Evolutionary conservation across 2,888 invertebrate genomes (phyloP).

Genomic region (Parnassius smintheus): DNA sequence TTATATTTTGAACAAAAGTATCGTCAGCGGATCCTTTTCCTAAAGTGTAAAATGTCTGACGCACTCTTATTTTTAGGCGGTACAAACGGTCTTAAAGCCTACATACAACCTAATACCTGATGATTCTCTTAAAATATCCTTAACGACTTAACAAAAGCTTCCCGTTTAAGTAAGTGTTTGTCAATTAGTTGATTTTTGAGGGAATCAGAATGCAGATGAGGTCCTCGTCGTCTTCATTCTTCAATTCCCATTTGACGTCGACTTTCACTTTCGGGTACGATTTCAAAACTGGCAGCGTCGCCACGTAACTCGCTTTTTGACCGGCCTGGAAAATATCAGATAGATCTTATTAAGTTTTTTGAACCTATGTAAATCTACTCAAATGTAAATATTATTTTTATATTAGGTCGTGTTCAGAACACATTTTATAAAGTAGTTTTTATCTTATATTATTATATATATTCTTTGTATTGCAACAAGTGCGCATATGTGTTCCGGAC

Average conservation of each 20-base stretch:
- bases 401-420: too few relatives aligned
- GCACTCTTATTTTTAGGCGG: not conserved
- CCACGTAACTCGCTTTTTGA: conserved; percentile 68
- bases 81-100: not conserved
- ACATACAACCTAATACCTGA: too few relatives aligned
- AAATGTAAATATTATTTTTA: too few relatives aligned
- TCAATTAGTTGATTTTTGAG: conserved; percentile 78
- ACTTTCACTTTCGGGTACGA: conserved; percentile 86
- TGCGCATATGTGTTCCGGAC: too few relatives aligned
- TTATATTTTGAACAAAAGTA: not conserved
- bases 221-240: conserved; percentile 81
- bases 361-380: too few relatives aligned
- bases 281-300: conserved; percentile 82
- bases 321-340: conserved; percentile 53
- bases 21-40: not conserved
- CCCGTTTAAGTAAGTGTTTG: not conserved
- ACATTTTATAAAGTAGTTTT: too few relatives aligned
- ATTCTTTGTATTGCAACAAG: too few relatives aligned
- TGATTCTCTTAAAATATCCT: too few relatives aligned
- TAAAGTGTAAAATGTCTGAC: not conserved
- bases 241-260: conserved; percentile 88
- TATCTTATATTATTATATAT: too few relatives aligned
- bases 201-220: conserved; percentile 86
- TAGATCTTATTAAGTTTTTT: too few relatives aligned
- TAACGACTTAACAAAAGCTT: not conserved